These are phyloP conservation scores for Rhorus exstirpatorius DNA, from an alignment of 2,888 invertebrate species.

Conservation along the genomic window DNA sequence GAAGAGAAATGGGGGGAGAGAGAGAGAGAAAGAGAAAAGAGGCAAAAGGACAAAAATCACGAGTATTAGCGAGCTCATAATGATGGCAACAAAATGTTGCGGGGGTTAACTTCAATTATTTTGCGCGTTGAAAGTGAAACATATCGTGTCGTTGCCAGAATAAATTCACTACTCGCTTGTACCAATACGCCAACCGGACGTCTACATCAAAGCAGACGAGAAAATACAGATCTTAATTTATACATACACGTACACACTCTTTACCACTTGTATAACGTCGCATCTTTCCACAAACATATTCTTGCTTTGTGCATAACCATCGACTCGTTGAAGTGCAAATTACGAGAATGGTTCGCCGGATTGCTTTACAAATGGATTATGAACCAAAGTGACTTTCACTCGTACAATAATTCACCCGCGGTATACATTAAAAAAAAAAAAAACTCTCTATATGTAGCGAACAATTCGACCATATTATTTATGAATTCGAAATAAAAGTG, in stretches of 20 bases:
- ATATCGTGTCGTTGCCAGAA: conserved; percentile 54
- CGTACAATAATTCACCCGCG: conserved; percentile 31
- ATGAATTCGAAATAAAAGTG: conserved; percentile 60
- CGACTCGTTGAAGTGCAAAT: conserved; percentile 72
- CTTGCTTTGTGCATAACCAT: conserved; percentile 54
- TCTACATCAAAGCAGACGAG: conserved; percentile 70
- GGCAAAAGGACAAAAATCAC: conserved; percentile 35
- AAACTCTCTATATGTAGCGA: not conserved
- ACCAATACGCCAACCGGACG: conserved; percentile 63
- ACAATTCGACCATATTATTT: conserved; percentile 36
- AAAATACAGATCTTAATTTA: conserved; percentile 58
- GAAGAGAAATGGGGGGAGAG: conserved; percentile 68
- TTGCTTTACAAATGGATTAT: conserved; percentile 59
- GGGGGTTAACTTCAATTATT: conserved; percentile 66
- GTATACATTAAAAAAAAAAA: conserved; percentile 17
- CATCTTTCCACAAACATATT: conserved; percentile 63
- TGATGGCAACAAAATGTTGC: conserved; percentile 56
- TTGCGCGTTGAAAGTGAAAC: conserved; percentile 59
- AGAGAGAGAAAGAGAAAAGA: conserved; percentile 22
- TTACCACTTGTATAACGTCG: conserved; percentile 29
- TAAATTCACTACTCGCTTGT: conserved; percentile 12
- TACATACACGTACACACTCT: not conserved
- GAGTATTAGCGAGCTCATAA: conserved; percentile 48
- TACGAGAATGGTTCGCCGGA: conserved; percentile 54
- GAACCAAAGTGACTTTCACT: conserved; percentile 56